Evolutionary conservation across 1,140 invertebrate genomes (phyloP).

Genomic region (Phymastichus coffea): DNA sequence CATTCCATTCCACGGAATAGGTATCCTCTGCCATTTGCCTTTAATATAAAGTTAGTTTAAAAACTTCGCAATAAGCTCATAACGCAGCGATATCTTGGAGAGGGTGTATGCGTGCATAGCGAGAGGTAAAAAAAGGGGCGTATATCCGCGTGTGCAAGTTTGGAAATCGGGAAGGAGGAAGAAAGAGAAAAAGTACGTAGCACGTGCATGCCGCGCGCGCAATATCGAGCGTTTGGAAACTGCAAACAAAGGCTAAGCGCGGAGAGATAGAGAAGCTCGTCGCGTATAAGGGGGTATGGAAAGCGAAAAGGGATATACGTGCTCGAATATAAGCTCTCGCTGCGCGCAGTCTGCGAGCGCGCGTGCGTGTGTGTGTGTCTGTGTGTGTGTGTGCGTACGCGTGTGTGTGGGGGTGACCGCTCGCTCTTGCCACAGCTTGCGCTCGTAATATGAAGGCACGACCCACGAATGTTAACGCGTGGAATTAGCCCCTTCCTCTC

Average conservation of each 20-base stretch:
- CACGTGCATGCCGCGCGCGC: background rate
- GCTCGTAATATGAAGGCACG: constrained; percentile 41
- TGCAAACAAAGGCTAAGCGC: background rate
- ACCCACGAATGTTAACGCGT: constrained; percentile 56
- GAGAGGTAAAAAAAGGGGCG: no score
- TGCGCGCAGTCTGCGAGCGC: background rate
- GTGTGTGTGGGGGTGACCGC: background rate
- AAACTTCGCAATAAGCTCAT: no score
- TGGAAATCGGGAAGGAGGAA: background rate
- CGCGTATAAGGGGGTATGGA: background rate
- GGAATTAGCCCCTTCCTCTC: constrained; percentile 42
- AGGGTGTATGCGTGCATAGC: no score
- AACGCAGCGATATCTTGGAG: no score
- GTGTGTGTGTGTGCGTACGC: background rate
- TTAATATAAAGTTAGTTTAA: no score
- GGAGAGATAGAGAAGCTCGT: background rate
- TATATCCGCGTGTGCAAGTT: no score
- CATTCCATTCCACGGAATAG: no score
- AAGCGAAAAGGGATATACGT: background rate
- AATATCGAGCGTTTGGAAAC: background rate
- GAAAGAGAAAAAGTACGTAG: background rate
- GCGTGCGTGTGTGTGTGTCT: background rate
- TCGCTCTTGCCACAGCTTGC: constrained; percentile 50
- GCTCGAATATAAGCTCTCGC: background rate
- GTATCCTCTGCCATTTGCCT: no score